These are phyloP conservation scores for Pachycephala philippinensis DNA, from an alignment of 2,113 vertebrate genomes.

Conservation along the genomic window DNA sequence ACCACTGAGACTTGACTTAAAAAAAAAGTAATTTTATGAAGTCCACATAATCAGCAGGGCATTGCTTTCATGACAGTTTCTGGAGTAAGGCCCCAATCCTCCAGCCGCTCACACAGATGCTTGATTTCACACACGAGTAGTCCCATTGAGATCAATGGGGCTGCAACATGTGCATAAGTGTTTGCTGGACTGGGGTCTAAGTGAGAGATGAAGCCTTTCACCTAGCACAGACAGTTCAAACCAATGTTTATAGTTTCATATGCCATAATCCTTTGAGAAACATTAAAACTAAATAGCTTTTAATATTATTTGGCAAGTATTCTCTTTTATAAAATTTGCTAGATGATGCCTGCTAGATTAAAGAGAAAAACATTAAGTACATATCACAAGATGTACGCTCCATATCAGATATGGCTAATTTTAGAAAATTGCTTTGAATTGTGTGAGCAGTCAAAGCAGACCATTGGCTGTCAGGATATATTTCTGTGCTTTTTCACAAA, in stretches of 20 bases:
- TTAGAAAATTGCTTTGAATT: not conserved
- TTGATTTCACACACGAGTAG: conserved; percentile 35
- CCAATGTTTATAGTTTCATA: conserved; percentile 55
- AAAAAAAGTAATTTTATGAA: not conserved
- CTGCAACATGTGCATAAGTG: conserved; percentile 27
- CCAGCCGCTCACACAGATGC: conserved; percentile 10
- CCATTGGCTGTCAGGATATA: not conserved
- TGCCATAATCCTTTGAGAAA: conserved; percentile 51
- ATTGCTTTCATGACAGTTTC: not conserved
- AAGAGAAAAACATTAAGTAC: conserved; percentile 1
- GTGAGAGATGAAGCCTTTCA: conserved; percentile 60
- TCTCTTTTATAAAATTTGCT: conserved; percentile 16
- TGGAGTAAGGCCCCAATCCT: not conserved
- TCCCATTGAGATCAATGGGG: conserved; percentile 47
- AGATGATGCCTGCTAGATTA: conserved; percentile 18
- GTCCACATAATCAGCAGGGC: not conserved
- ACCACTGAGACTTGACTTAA: not conserved
- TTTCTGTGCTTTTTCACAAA: not conserved
- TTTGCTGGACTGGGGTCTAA: conserved; percentile 40
- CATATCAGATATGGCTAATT: not conserved
- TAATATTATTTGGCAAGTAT: conserved; percentile 45
- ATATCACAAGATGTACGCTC: not conserved
- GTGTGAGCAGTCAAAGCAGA: not conserved
- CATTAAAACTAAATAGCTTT: conserved; percentile 48
- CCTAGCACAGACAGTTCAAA: conserved; percentile 60